phyloP scores from a whole-genome alignment of 2,888 invertebrate genomes.

The Blastobasis adustella region DNA sequence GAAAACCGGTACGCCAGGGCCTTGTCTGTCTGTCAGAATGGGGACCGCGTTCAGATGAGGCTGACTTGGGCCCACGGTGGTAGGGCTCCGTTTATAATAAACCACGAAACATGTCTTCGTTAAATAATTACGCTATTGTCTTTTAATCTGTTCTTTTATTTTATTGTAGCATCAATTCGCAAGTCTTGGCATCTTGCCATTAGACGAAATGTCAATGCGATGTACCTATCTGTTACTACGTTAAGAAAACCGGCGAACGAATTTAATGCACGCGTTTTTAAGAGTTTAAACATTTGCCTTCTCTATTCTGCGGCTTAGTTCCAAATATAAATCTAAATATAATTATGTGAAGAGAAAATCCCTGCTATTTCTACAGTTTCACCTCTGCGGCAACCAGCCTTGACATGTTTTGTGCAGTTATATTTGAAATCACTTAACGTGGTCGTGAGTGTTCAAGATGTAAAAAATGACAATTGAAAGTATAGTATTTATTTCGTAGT shows the following conservation, averaged over 20 bases:
- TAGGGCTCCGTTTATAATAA: too few relatives aligned
- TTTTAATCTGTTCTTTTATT: conserved; percentile 52
- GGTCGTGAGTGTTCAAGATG: conserved; percentile 30
- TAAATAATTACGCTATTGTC: conserved; percentile 35
- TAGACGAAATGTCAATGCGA: conserved; percentile 68
- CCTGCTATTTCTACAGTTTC: too few relatives aligned
- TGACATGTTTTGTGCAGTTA: conserved; percentile 49
- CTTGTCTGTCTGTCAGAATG: too few relatives aligned
- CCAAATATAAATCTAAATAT: too few relatives aligned
- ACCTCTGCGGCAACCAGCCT: conserved; percentile 20
- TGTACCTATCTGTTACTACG: conserved; percentile 48
- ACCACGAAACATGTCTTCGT: too few relatives aligned
- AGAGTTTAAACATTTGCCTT: background rate
- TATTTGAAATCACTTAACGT: conserved; percentile 31
- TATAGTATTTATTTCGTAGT: too few relatives aligned
- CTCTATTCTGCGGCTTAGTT: too few relatives aligned
- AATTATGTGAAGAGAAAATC: too few relatives aligned
- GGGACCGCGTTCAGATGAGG: too few relatives aligned
- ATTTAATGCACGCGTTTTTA: background rate
- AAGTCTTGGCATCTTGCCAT: conserved; percentile 52
- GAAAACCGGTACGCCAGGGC: too few relatives aligned
- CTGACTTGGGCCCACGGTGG: too few relatives aligned
- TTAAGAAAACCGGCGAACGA: conserved; percentile 9
- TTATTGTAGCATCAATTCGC: conserved; percentile 55
- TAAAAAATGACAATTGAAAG: conserved; percentile 21